phyloP scores from a whole-genome alignment of 2,113 vertebrate genomes.

The Polypterus bichir region DNA sequence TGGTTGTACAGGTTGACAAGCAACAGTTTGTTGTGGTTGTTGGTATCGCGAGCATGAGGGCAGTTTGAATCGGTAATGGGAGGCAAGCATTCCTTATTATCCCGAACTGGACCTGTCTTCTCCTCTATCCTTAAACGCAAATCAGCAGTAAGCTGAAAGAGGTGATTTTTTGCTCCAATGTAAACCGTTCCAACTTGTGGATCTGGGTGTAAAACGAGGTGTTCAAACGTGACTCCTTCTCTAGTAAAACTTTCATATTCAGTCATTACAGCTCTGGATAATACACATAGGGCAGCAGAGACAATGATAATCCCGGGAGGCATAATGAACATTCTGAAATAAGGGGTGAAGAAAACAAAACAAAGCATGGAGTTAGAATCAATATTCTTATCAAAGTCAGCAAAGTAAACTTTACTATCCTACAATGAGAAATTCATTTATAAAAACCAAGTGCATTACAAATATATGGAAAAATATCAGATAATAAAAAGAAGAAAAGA shows the following conservation, averaged over 20 bases:
- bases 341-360: conserved; percentile 7
- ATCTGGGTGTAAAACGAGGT: conserved; percentile 76
- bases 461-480: no score
- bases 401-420: no score
- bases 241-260: conserved; percentile 49
- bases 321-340: conserved; percentile 75
- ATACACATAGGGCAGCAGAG: conserved; percentile 42
- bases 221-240: conserved; percentile 70
- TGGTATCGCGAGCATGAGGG: conserved; percentile 68
- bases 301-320: conserved; percentile 63
- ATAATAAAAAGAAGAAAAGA: no score
- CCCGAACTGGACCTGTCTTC: conserved; percentile 69
- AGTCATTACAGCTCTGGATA: conserved; percentile 33
- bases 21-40: conserved; percentile 87
- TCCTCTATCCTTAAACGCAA: conserved; percentile 55
- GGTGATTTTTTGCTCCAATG: conserved; percentile 74
- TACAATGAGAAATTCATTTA: no score
- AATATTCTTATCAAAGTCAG: background rate
- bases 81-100: conserved; percentile 85
- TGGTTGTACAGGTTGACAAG: conserved; percentile 62
- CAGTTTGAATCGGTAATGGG: conserved; percentile 72
- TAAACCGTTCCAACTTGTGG: conserved; percentile 65
- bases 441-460: no score
- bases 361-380: background rate
- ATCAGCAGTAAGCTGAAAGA: conserved; percentile 75